Evolutionary conservation across 2,797 vertebrate species (phyloP).

Genomic region (Eutrigla gurnardus): DNA sequence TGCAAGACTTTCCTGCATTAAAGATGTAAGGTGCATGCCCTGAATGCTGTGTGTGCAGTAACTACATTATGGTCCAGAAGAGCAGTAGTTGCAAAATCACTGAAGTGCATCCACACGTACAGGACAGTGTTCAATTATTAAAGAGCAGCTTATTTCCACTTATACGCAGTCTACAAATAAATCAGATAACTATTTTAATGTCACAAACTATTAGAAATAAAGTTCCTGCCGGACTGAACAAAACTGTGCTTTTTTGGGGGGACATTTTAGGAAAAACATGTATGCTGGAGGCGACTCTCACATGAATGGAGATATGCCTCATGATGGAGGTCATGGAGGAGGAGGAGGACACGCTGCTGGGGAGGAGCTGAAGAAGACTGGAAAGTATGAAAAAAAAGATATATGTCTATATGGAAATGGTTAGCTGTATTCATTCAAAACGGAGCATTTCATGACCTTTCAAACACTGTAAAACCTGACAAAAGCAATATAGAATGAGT

Average conservation of each 20-base stretch:
- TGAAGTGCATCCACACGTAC: constrained; percentile 29
- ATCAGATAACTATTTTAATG: background rate
- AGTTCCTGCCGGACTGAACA: background rate
- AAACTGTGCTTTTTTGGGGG: constrained; percentile 14
- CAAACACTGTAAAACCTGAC: background rate
- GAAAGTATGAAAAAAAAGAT: constrained; percentile 84
- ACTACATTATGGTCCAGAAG: constrained; percentile 7
- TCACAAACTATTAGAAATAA: background rate
- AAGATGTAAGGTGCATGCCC: constrained; percentile 26
- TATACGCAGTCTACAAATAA: no score
- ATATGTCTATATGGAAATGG: background rate
- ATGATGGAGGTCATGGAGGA: constrained; percentile 89
- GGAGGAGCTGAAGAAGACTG: constrained; percentile 92
- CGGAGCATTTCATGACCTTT: background rate
- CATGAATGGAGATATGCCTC: constrained; percentile 95
- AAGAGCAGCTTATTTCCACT: constrained; percentile 17
- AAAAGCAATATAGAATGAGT: no score
- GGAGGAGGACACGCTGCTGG: constrained; percentile 90
- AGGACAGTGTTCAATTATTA: constrained; percentile 53
- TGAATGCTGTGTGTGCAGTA: constrained; percentile 35
- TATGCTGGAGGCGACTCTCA: constrained; percentile 93
- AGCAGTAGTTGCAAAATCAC: constrained; percentile 30
- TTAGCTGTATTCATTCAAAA: background rate
- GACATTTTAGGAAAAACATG: constrained; percentile 91
- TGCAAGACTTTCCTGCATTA: background rate